phyloP scores from a whole-genome alignment of 2,888 invertebrate species.

The Apotomis capreana region DNA sequence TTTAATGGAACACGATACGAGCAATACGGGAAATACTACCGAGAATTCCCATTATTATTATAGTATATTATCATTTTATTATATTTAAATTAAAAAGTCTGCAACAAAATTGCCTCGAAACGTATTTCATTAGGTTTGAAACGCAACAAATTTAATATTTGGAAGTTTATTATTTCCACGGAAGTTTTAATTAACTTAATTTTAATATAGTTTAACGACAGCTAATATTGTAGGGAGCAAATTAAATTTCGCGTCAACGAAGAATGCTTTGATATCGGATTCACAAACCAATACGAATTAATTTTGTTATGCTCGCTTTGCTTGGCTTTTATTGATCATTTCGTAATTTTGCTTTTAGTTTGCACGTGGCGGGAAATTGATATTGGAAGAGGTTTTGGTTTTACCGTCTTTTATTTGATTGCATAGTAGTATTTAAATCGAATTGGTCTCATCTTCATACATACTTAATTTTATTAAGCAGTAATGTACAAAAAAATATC shows the following conservation, averaged over 20 bases:
- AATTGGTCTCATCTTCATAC: no score
- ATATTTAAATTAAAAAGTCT: not conserved
- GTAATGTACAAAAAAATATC: no score
- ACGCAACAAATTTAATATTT: constrained; percentile 11
- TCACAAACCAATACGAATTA: constrained; percentile 18
- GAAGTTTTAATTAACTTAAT: constrained; percentile 11
- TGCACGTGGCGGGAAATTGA: not conserved
- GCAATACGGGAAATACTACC: not conserved
- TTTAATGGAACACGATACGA: not conserved
- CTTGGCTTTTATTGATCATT: not conserved
- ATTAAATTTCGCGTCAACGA: constrained; percentile 2
- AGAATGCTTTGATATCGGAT: constrained; percentile 18
- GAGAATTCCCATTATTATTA: not conserved
- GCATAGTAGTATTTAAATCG: no score
- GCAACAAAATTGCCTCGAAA: not conserved
- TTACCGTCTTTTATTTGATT: not conserved
- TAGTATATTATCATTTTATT: no score
- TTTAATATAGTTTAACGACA: constrained; percentile 25
- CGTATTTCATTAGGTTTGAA: constrained; percentile 8
- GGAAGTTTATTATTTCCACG: constrained; percentile 6
- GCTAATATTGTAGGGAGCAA: not conserved
- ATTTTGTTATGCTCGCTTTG: not conserved
- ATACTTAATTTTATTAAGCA: no score
- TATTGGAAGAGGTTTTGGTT: not conserved
- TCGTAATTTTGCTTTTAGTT: constrained; percentile 2